These are phyloP conservation scores for Sparus aurata DNA, from an alignment of 2,797 vertebrate species.

Conservation along the genomic window DNA sequence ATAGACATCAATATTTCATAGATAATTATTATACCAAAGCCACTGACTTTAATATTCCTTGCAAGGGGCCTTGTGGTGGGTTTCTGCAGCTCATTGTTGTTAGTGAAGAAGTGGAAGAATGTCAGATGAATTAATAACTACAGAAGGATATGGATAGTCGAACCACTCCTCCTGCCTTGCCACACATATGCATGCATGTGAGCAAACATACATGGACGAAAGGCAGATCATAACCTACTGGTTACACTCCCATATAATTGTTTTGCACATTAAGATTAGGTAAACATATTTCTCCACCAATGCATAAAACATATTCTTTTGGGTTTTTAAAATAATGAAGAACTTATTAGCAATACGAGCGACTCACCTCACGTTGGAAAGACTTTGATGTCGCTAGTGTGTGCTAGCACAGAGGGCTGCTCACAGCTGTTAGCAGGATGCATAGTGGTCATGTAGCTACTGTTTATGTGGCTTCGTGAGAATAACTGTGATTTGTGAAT, in stretches of 20 bases:
- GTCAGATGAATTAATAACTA: slow-evolving; percentile 73
- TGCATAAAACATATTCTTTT: not conserved
- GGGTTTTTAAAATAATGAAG: not conserved
- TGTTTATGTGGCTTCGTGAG: too few species aligned
- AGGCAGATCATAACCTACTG: slow-evolving; percentile 7
- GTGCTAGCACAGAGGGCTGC: too few species aligned
- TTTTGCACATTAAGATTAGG: not conserved
- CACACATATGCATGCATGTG: not conserved
- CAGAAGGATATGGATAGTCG: slow-evolving; percentile 57
- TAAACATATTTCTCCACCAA: not conserved
- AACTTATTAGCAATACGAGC: too few species aligned
- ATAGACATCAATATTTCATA: slow-evolving; percentile 86
- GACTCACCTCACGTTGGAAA: too few species aligned
- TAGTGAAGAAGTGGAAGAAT: slow-evolving; percentile 56
- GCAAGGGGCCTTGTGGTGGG: slow-evolving; percentile 48
- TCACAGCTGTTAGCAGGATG: too few species aligned
- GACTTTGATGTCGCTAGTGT: too few species aligned
- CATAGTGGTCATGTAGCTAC: too few species aligned
- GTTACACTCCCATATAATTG: not conserved
- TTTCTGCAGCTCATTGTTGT: slow-evolving; percentile 57
- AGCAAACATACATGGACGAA: not conserved
- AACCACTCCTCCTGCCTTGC: slow-evolving; percentile 4
- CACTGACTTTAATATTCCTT: slow-evolving; percentile 79
- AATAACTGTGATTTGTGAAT: too few species aligned
- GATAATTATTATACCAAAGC: slow-evolving; percentile 83